Base-by-base conservation (phyloP, 2,797 vertebrate species). In the Fistularia commersonii region DNA sequence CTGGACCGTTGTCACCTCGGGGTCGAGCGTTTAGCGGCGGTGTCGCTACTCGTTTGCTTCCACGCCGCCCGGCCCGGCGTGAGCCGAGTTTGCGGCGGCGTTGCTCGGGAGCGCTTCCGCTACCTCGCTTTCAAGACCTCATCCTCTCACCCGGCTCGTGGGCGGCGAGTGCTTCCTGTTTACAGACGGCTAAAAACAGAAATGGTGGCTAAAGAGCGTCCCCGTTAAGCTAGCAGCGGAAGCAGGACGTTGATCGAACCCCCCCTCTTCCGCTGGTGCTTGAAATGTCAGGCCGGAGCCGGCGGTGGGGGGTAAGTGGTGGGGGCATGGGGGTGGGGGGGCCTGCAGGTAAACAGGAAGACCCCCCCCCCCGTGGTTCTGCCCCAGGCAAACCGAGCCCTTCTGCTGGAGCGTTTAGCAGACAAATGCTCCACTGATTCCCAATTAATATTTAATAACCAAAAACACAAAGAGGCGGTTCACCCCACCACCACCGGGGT, bases 31-130 rank as follows among this genome's bases (percentile, higher is more conserved):
- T 91, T 87, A 83, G 91, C 85, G 89, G 83, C 86, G 76, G 79
- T 93, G 91, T 92, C 93, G 91, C 87, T 92, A 88, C 87, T 87
- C 88, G 90, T 94, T 93, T 92, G 89, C 91, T 90, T 91, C 88
- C 84, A 83, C 76, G 80, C 67, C 66, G 48, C 82, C 84, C 72
- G 73, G 82, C 74, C 76, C 79, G 63, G 77, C 79, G 67, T 57
- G 74, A 77, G 80, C 67, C 79, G 77, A 83, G 61, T 77, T 79
- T 66, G 14, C 61, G 74, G 69, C 35, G 55, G 53, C 58, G 63
- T 44, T 59, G 58, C 66, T 56, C 8, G 51, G 58, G 76, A 61
- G 74, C 64, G 77, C 75, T 77, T 60, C 57, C 61, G 63, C 70
- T 65, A 59, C 39, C 11, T 38, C 48, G 62, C 64, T 64, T 71